Base-by-base conservation (phyloP, 2,888 invertebrate species). In the Eupithecia centaureata region DNA sequence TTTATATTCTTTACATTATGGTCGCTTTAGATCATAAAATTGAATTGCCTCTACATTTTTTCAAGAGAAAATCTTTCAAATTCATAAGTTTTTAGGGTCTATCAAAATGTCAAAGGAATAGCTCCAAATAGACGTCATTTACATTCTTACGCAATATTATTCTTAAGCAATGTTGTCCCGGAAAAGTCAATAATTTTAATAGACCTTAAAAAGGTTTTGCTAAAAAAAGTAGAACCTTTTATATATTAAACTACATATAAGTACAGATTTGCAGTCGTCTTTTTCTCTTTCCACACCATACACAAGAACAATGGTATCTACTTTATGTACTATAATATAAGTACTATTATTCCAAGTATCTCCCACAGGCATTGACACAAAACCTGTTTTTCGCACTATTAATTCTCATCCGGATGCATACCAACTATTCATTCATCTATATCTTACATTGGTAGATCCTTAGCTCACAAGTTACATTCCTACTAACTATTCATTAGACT, bases 341-440 rank as follows among this genome's bases (percentile, higher is more conserved):
- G 52, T 4, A 52, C 15, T 13, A 51, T 51, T 22, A 51, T 25
- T 18, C 27, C 25, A 52, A 27, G 13, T 27, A 52, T 52, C 15
- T 42, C 10, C 54, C 27, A n/a, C 28, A 56, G 54, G 28, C 54
- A 56, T 30, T n/a, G 54, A 61, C 61, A 52, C 33, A 13, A 51
- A 65, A 70, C 66, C 69, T 70, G 69, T 69, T 65, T 28, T 52
- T 27, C 27, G 5, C 52, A 52, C 54, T 56, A 22, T 22, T 42
- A 42, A 18, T 22, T 1, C 47, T 22, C 47, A 22, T 22, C 47
- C 22, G 47, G 47, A 47, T 47, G 18, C 22, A 47, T 22, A 22
- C 22, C 12, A 47, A 47, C 54, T 56, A 56, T 56, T n/a, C 3
- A 56, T 56, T 28, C n/a, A 47, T 22, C 22, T 47, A 47, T 47